Percentiles rank a stretch among this genome's conserved stretches.
These are phyloP conservation scores for Apodemus sylvaticus DNA, from an alignment of 2,113 vertebrate species.

Conservation along the genomic window DNA sequence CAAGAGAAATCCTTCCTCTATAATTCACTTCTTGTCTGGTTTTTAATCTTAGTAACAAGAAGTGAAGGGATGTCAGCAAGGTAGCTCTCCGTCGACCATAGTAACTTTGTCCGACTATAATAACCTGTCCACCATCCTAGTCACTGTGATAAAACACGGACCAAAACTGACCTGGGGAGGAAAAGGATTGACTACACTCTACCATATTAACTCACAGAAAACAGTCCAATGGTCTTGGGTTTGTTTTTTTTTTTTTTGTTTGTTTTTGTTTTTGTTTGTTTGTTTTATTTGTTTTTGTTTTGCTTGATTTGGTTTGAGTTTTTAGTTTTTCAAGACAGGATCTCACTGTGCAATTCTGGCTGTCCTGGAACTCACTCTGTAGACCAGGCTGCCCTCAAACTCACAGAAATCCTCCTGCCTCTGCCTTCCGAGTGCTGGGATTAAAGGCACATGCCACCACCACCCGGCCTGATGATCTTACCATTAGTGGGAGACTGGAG, in stretches of 20 bases:
- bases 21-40: neutral
- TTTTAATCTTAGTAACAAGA: neutral
- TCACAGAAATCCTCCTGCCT: neutral
- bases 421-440: neutral
- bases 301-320: neutral
- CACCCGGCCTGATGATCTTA: rapidly evolving
- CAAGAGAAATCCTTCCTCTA: neutral
- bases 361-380: neutral
- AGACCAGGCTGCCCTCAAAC: neutral
- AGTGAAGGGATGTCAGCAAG: neutral
- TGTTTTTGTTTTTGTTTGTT: neutral
- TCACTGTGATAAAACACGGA: neutral
- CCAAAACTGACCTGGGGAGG: neutral
- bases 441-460: rapidly evolving
- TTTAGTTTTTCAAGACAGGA: neutral
- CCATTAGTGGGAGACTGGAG: rapidly evolving
- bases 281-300: too few species aligned
- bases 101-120: too few species aligned
- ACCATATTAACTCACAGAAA: neutral
- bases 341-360: neutral
- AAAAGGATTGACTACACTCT: neutral
- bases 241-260: neutral
- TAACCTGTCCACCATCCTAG: neutral
- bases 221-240: neutral
- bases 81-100: neutral